Percentiles rank a stretch among this genome's conserved stretches.
Evolutionary conservation across 2,797 vertebrate genomes (phyloP).

Genomic region (Sciurus carolinensis): DNA sequence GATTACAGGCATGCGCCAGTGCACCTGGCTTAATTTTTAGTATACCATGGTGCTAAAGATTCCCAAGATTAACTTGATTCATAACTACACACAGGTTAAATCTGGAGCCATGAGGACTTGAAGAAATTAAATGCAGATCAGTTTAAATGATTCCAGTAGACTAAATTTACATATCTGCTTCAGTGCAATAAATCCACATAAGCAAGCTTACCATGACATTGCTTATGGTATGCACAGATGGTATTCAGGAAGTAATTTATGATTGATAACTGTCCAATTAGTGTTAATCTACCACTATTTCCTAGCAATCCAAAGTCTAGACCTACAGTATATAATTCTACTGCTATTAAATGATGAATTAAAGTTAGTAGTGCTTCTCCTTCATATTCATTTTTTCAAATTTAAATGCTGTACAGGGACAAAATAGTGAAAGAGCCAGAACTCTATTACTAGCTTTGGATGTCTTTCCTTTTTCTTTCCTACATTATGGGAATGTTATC

Average conservation of each 20-base stretch:
- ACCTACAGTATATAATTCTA: background rate
- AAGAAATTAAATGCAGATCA: background rate
- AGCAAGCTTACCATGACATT: background rate
- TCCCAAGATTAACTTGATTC: conserved; percentile 33
- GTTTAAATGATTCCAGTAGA: background rate
- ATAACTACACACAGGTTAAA: background rate
- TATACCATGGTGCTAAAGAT: background rate
- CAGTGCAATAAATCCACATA: background rate
- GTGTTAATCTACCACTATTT: background rate
- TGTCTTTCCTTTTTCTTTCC: background rate
- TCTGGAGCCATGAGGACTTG: background rate
- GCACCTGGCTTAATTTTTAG: background rate
- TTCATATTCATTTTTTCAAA: conserved; percentile 29
- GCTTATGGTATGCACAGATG: background rate
- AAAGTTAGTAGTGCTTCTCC: background rate
- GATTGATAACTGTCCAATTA: background rate
- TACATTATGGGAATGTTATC: background rate
- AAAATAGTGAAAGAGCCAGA: background rate
- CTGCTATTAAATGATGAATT: background rate
- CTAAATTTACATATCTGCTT: background rate
- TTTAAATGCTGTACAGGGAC: background rate
- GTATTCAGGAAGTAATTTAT: background rate
- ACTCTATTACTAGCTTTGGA: background rate
- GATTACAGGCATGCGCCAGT: too few relatives aligned
- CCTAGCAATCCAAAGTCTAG: background rate